Percentiles rank a stretch among this genome's conserved stretches.
Conservation (phyloP, 2,888 invertebrate genomes). For the Reticulitermes lucifugus region DNA sequence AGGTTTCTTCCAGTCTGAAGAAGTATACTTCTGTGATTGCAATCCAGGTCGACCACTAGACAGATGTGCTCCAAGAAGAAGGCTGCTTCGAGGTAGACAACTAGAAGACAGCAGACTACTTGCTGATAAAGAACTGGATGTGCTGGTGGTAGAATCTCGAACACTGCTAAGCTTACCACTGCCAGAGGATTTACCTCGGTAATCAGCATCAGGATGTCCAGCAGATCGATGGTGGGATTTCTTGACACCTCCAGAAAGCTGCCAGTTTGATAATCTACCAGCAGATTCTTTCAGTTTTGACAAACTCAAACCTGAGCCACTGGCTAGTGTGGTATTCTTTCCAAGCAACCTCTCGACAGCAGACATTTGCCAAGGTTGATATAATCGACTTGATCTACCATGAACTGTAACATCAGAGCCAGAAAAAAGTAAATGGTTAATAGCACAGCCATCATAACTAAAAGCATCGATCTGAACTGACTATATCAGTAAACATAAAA, state of each 20-base stretch:
- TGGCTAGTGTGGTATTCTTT: background rate
- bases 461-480: no score
- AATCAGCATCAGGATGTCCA: background rate
- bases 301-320: background rate
- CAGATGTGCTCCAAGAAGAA: slow-evolving; percentile 12
- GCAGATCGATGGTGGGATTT: slow-evolving; percentile 3
- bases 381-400: slow-evolving; percentile 13
- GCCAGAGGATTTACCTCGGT: background rate
- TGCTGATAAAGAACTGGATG: slow-evolving; percentile 11
- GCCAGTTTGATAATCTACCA: slow-evolving; percentile 13
- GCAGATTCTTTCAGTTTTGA: slow-evolving; percentile 17
- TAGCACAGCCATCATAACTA: background rate
- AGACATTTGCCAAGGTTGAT: slow-evolving; percentile 16
- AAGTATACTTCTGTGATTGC: slow-evolving; percentile 57
- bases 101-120: background rate
- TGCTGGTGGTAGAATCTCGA: background rate
- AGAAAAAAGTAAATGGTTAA: background rate
- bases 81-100: slow-evolving; percentile 23
- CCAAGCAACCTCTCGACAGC: slow-evolving; percentile 18
- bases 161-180: background rate
- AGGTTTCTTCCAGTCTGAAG: slow-evolving; percentile 44
- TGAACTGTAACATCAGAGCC: slow-evolving; percentile 8
- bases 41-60: slow-evolving; percentile 45
- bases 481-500: no score
- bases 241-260: background rate